phyloP scores from a whole-genome alignment of 1,140 invertebrate genomes.

The Rhopalosiphum maidis region DNA sequence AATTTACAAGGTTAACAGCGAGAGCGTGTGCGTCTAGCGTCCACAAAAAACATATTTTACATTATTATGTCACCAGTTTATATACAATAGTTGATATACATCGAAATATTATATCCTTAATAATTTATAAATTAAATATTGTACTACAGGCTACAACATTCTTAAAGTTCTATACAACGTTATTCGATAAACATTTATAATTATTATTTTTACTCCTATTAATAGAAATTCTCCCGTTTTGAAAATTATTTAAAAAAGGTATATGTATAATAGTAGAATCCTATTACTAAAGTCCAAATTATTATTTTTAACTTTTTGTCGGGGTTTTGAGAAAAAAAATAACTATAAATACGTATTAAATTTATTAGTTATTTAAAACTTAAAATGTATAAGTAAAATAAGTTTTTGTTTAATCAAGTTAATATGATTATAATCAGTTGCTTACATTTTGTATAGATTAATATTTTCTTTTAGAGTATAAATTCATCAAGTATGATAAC shows the following conservation, averaged over 20 bases:
- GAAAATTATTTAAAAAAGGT: too few species aligned
- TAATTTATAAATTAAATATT: neutral
- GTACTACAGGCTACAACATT: neutral
- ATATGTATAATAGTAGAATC: too few species aligned
- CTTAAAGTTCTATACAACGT: neutral
- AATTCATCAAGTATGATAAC: neutral
- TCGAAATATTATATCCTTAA: neutral
- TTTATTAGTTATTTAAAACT: neutral
- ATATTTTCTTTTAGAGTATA: neutral
- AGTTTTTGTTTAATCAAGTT: neutral
- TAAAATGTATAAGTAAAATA: neutral
- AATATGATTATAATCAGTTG: neutral
- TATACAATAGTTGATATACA: neutral
- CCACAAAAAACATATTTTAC: neutral
- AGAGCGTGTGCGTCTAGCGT: neutral
- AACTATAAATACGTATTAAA: neutral
- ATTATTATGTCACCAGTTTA: neutral
- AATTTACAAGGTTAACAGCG: conserved; percentile 6
- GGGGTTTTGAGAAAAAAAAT: neutral
- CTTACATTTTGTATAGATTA: neutral
- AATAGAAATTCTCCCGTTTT: neutral
- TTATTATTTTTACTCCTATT: neutral
- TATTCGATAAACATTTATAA: neutral
- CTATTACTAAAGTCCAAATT: neutral
- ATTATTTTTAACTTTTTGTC: neutral